A percentile compares a stretch with the other conserved stretches of the same genome.
Conservation (phyloP, 2,797 vertebrate species). For the Caiman crocodilus region DNA sequence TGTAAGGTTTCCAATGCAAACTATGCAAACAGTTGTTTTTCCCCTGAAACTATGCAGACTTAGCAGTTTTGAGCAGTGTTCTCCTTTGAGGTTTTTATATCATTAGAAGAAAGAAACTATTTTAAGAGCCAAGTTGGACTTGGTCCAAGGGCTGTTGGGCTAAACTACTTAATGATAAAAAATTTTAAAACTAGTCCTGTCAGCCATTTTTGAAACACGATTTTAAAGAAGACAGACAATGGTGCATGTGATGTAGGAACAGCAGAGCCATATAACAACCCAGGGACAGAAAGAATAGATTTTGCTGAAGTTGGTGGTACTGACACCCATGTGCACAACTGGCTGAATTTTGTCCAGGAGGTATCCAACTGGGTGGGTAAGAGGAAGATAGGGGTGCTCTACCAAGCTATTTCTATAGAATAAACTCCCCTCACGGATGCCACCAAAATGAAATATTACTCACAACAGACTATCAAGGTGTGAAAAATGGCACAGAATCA, state of each 20-base stretch:
- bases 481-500: too few species aligned
- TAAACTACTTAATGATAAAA: background rate
- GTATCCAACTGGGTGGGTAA: fast-evolving
- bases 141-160: background rate
- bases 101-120: background rate
- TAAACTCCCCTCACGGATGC: background rate
- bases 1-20: background rate
- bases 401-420: slow-evolving; percentile 7
- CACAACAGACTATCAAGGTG: background rate
- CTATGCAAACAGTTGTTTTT: background rate
- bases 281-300: background rate
- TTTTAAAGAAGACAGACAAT: background rate
- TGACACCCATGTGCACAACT: background rate
- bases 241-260: background rate
- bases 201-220: background rate
- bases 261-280: background rate
- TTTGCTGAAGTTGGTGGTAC: background rate
- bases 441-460: background rate
- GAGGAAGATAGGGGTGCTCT: background rate
- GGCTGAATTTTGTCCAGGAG: background rate
- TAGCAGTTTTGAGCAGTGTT: background rate
- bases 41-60: background rate
- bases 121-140: background rate
- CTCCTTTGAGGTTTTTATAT: background rate
- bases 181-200: background rate